Conservation (phyloP, 2,113 vertebrate genomes). For the Holacanthus passer region DNA sequence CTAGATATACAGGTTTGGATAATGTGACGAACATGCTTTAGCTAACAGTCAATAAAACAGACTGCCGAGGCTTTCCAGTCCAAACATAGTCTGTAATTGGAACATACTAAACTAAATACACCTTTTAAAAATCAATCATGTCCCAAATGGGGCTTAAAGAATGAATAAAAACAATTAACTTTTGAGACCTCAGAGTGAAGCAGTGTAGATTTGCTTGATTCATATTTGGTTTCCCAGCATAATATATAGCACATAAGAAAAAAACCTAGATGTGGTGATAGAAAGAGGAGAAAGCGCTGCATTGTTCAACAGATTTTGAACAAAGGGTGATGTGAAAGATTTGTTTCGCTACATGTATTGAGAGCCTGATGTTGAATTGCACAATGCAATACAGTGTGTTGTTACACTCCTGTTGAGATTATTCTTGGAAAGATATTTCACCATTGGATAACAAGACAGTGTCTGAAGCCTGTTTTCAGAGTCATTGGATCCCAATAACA, state of each 20-base stretch:
- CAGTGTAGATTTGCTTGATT: neutral
- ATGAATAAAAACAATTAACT: neutral
- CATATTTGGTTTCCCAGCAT: neutral
- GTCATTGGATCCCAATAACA: slow-evolving; percentile 30
- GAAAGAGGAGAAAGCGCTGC: neutral
- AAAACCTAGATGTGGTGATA: neutral
- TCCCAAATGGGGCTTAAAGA: neutral
- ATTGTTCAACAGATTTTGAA: neutral
- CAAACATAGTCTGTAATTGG: neutral
- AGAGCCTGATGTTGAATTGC: slow-evolving; percentile 18
- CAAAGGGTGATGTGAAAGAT: neutral
- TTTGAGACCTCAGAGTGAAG: neutral
- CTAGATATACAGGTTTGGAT: neutral
- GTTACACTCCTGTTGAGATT: neutral
- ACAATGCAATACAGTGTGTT: neutral
- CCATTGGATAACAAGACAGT: slow-evolving; percentile 22
- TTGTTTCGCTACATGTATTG: neutral
- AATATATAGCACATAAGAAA: neutral
- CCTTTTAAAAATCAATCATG: neutral
- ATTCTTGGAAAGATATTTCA: slow-evolving; percentile 23
- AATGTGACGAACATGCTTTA: neutral
- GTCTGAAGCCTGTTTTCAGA: slow-evolving; percentile 11
- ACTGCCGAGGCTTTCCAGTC: neutral
- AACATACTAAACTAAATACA: neutral
- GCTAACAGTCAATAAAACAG: neutral